phyloP scores from a whole-genome alignment of 1,140 invertebrate species.

The Eupristina koningsbergeri region DNA sequence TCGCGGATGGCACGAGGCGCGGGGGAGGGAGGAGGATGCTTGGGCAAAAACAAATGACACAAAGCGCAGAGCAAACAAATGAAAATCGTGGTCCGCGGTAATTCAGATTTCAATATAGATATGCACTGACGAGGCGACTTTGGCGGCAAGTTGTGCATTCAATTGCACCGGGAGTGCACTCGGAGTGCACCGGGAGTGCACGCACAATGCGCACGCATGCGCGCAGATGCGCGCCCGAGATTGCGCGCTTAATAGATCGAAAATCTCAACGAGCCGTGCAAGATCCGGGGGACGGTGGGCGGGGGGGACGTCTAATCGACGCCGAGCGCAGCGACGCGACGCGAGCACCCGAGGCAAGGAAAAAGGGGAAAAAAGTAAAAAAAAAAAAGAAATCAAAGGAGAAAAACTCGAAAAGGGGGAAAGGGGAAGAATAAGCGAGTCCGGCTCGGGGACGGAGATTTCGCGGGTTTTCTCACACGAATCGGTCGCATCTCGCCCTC shows the following conservation, averaged over 20 bases:
- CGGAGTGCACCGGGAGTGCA: not conserved
- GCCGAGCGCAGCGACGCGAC: not conserved
- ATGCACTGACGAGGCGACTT: not conserved
- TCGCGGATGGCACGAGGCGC: not conserved
- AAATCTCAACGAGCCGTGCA: slow-evolving; percentile 32
- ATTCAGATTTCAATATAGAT: slow-evolving; percentile 46
- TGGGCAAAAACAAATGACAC: not conserved
- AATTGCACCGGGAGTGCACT: not conserved
- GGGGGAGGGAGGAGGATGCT: not conserved
- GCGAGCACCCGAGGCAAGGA: too few species aligned
- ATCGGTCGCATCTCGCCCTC: too few species aligned
- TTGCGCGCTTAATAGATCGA: slow-evolving; percentile 37
- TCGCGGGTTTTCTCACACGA: not conserved
- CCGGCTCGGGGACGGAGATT: not conserved
- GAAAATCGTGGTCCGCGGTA: not conserved
- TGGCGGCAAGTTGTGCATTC: slow-evolving; percentile 27
- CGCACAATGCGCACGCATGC: not conserved
- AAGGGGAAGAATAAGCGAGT: too few species aligned
- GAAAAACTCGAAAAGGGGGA: not conserved
- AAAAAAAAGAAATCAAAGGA: not conserved
- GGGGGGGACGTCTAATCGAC: not conserved
- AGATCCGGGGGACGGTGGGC: not conserved
- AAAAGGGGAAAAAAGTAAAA: too few species aligned
- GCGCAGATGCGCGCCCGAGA: not conserved
- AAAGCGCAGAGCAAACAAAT: not conserved